Conservation (phyloP, 1,140 invertebrate genomes). For the Drosophila willistoni region DNA sequence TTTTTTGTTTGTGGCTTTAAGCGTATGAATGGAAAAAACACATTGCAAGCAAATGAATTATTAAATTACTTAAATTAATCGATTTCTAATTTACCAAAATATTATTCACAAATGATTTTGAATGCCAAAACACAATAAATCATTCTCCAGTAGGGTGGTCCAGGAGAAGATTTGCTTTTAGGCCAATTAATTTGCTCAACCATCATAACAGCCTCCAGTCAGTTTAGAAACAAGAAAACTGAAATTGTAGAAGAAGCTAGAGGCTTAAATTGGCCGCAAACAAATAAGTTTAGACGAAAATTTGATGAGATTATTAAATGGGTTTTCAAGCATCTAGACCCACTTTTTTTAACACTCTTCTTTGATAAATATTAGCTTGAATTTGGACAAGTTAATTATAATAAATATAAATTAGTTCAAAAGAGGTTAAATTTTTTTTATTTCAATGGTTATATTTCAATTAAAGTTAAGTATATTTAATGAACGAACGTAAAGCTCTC, state of each 20-base stretch:
- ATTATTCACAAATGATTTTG: conserved; percentile 6
- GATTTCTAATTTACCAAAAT: not conserved
- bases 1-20: not conserved
- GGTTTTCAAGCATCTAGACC: no score
- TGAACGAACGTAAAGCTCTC: no score
- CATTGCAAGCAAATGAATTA: conserved; percentile 7
- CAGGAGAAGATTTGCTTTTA: not conserved
- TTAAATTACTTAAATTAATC: conserved; percentile 8
- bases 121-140: not conserved
- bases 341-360: no score
- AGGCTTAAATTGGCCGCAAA: no score
- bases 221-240: not conserved
- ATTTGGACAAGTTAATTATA: no score
- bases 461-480: no score
- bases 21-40: not conserved
- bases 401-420: no score
- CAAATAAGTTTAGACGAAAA: no score
- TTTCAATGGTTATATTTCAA: no score
- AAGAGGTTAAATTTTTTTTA: no score
- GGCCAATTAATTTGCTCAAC: not conserved
- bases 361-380: no score
- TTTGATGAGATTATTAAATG: no score
- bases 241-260: not conserved
- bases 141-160: not conserved
- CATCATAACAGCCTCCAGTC: not conserved